These are phyloP conservation scores for Siniperca undulata DNA, from an alignment of 2,797 vertebrate species.

Conservation along the genomic window DNA sequence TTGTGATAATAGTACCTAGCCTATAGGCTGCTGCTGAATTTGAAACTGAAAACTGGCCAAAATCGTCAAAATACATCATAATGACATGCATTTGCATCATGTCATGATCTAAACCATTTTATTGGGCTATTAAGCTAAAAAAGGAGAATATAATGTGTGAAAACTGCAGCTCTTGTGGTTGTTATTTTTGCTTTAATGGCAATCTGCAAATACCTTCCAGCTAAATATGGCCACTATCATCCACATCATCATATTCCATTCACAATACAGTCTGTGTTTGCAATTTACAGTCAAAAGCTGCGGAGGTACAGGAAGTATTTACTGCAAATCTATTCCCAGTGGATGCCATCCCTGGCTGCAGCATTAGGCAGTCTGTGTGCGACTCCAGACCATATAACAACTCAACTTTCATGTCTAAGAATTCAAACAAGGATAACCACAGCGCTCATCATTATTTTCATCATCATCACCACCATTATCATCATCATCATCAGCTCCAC, in stretches of 20 bases:
- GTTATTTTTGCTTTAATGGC: conserved; percentile 12
- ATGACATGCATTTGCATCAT: conserved; percentile 17
- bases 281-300: conserved; percentile 4
- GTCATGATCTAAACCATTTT: not conserved
- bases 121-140: not conserved
- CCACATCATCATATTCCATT: not conserved
- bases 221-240: conserved; percentile 15
- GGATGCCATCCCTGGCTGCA: conserved; percentile 9
- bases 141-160: not conserved
- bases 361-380: not conserved
- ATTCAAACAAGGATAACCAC: conserved; percentile 31
- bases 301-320: conserved; percentile 21
- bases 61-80: conserved; percentile 16
- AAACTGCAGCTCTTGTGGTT: not conserved
- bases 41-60: conserved; percentile 28
- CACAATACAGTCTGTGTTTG: not conserved
- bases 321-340: conserved; percentile 28
- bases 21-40: conserved; percentile 11
- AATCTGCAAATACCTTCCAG: not conserved
- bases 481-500: conserved; percentile 25
- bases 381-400: not conserved
- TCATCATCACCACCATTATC: conserved; percentile 31
- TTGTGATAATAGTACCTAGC: not conserved
- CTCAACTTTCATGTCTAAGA: conserved; percentile 26
- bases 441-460: conserved; percentile 48